These are phyloP conservation scores for Lepetodrilus schrolli DNA, from an alignment of 2,888 invertebrate species.

Conservation along the genomic window DNA sequence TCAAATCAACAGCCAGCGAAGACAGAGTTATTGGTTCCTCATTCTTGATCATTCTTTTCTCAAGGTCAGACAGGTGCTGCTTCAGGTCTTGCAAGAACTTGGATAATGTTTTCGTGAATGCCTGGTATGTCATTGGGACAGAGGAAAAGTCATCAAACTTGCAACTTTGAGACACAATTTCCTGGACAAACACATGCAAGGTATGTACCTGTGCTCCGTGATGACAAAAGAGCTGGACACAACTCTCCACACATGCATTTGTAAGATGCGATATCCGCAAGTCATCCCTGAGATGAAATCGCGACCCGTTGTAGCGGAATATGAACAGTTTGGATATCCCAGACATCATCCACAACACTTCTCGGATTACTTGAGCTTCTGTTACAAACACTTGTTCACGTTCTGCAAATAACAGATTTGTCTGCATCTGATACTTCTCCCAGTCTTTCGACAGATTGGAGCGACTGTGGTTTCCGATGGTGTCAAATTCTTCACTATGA, in stretches of 20 bases:
- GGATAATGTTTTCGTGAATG: conserved; percentile 63
- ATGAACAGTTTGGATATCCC: conserved; percentile 63
- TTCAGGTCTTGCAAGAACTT: conserved; percentile 58
- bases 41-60: conserved; percentile 62
- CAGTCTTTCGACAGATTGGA: conserved; percentile 48
- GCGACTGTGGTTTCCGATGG: conserved; percentile 33
- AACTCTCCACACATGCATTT: conserved; percentile 39
- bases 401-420: conserved; percentile 53
- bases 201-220: conserved; percentile 58
- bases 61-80: conserved; percentile 50
- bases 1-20: conserved; percentile 43
- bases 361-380: conserved; percentile 63
- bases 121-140: conserved; percentile 65
- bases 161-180: conserved; percentile 37
- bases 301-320: conserved; percentile 54
- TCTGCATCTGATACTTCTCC: conserved; percentile 55
- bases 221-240: conserved; percentile 52
- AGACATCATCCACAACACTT: conserved; percentile 68
- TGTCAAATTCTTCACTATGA: conserved; percentile 41
- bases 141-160: background rate
- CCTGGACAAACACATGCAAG: conserved; percentile 53
- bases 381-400: conserved; percentile 50
- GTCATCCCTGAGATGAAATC: conserved; percentile 49
- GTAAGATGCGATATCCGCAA: conserved; percentile 60
- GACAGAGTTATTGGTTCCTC: conserved; percentile 56